Evolutionary conservation across 2,797 vertebrate genomes (phyloP).

Genomic region (Erpetoichthys calabaricus): DNA sequence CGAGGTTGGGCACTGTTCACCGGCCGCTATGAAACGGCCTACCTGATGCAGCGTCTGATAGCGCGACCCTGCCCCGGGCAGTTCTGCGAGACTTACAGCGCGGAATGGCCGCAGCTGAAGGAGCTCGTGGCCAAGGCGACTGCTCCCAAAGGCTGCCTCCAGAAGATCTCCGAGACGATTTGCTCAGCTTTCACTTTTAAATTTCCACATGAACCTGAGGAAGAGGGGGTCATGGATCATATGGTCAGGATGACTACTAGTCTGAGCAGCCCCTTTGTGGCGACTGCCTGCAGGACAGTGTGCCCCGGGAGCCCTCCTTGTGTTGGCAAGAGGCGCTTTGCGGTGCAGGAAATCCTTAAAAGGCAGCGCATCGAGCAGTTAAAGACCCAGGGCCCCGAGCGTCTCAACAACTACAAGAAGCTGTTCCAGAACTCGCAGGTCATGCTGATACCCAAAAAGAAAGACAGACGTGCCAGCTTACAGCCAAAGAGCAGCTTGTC

Average conservation of each 20-base stretch:
- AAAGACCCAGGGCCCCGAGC: constrained; percentile 35
- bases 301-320: constrained; percentile 70
- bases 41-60: constrained; percentile 66
- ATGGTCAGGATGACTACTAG: constrained; percentile 83
- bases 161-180: constrained; percentile 57
- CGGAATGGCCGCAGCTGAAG: constrained; percentile 66
- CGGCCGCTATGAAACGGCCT: constrained; percentile 66
- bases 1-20: constrained; percentile 87
- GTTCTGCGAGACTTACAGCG: constrained; percentile 55
- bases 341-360: constrained; percentile 74
- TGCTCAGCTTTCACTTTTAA: constrained; percentile 53
- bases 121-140: constrained; percentile 57
- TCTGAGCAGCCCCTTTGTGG: constrained; percentile 68
- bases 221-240: constrained; percentile 75
- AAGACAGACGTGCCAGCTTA: constrained; percentile 53
- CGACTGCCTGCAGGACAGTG: constrained; percentile 64
- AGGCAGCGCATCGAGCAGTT: constrained; percentile 46
- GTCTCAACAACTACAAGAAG: constrained; percentile 39
- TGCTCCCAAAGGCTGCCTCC: constrained; percentile 67
- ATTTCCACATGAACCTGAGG: constrained; percentile 54
- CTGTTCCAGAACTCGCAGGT: constrained; percentile 57
- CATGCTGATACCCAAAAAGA: constrained; percentile 39
- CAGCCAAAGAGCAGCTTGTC: constrained; percentile 28
- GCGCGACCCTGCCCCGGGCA: constrained; percentile 67
- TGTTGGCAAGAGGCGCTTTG: constrained; percentile 64